Base-by-base conservation (phyloP, 2,113 vertebrate species). In the Plectropomus leopardus region DNA sequence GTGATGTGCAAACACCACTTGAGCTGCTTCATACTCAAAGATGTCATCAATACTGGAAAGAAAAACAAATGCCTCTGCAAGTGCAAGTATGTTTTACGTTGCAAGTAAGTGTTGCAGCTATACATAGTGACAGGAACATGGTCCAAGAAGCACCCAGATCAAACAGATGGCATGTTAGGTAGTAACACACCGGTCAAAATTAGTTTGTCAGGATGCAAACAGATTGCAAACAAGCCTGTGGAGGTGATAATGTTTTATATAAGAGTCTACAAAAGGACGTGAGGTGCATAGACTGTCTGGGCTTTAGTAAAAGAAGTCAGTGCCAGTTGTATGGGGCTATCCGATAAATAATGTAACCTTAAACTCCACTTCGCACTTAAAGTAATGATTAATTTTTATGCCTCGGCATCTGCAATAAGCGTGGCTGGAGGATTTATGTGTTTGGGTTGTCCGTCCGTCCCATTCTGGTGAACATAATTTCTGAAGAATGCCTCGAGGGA, bases 131-230 rank as follows among this genome's bases (percentile, higher is more conserved):
- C 28, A 44, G 16, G 19, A 57, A 57, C 30, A 14, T 30, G 19
- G 57, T 47, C 60, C 32, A 63, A 44, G 26, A 66, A 71, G n/a
- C 23, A 17, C 36, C 7, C 24, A 16, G 44, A 58, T 21, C 36
- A n/a, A 40, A 54, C 80, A 77, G 58, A 77, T 74, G 86, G 72
- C 7, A 3, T 6, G 72, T 48, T 78, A 2, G 36, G 63, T 70
- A 63, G 72, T 80, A 83, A 72, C 68, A 79, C 53, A 7, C 11
- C 10, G 0, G 19, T 65, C 24, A 30, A 10, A 28, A 36, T 45
- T 42, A 55, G 59, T 70, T 80, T 72, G 17, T 50, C 57, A 65
- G 28, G 32, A 59, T 10, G 50, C 7, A 36, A 3, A 42, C 28
- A 23, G 34, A 47, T 61, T 55, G 23, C 21, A 50, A 17, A 60